Conservation (phyloP, 1,140 invertebrate species). For the Chlorops oryzae region DNA sequence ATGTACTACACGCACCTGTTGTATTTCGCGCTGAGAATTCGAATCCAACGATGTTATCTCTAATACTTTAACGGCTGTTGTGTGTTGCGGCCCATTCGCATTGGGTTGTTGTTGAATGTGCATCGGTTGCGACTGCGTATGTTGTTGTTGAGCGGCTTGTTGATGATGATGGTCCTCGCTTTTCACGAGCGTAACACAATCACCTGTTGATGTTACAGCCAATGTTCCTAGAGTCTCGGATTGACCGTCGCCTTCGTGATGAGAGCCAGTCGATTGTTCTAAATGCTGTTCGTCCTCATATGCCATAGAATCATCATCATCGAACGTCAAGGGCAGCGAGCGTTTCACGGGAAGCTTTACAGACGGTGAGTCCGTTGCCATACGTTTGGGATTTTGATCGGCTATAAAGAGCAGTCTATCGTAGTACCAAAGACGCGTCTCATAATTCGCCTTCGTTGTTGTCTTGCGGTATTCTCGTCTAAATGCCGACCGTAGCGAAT, state of each 20-base stretch:
- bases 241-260: conserved; percentile 14
- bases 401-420: conserved; percentile 43
- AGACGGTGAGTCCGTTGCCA: background rate
- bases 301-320: conserved; percentile 40
- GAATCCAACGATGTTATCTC: conserved; percentile 43
- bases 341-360: conserved; percentile 27
- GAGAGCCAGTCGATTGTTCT: background rate
- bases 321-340: conserved; percentile 28
- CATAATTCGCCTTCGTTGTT: conserved; percentile 35
- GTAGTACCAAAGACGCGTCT: conserved; percentile 43
- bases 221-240: conserved; percentile 32
- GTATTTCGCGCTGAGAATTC: conserved; percentile 43
- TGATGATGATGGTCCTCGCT: conserved; percentile 28
- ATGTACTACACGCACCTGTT: conserved; percentile 22
- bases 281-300: conserved; percentile 35
- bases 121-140: conserved; percentile 10
- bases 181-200: conserved; percentile 35
- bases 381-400: conserved; percentile 39
- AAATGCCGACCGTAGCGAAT: conserved; percentile 40
- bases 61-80: conserved; percentile 35
- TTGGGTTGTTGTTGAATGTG: conserved; percentile 20
- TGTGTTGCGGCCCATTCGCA: conserved; percentile 15
- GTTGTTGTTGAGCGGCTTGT: conserved; percentile 10
- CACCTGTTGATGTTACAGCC: conserved; percentile 33
- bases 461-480: conserved; percentile 39